phyloP scores from a whole-genome alignment of 2,888 invertebrate species.

The Alitta virens region DNA sequence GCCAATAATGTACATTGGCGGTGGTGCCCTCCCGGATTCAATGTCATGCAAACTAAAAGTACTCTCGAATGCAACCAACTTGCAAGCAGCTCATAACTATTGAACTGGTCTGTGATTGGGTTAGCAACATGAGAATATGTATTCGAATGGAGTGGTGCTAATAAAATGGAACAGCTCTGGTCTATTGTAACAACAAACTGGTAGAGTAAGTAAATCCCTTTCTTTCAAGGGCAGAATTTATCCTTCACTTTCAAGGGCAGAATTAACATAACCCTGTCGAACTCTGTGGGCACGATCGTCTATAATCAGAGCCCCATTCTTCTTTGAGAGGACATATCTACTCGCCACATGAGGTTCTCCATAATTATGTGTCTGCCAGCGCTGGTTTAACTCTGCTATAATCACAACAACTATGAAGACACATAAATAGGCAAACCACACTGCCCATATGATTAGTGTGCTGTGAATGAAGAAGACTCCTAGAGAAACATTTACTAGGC shows the following conservation, averaged over 20 bases:
- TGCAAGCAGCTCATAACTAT: too few relatives aligned
- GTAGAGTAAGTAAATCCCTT: too few relatives aligned
- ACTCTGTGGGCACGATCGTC: not conserved
- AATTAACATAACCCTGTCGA: conserved; percentile 10
- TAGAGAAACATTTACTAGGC: conserved; percentile 31
- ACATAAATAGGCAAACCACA: conserved; percentile 34
- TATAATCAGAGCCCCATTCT: not conserved
- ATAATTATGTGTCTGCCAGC: not conserved
- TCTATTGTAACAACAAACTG: too few relatives aligned
- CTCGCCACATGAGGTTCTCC: not conserved
- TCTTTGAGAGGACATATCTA: conserved; percentile 6
- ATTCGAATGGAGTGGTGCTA: too few relatives aligned
- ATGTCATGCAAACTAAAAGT: too few relatives aligned
- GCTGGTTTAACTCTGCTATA: conserved; percentile 17
- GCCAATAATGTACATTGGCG: too few relatives aligned
- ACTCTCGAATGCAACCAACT: too few relatives aligned
- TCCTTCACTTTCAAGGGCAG: conserved; percentile 13
- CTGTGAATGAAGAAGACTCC: conserved; percentile 32
- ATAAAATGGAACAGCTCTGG: too few relatives aligned
- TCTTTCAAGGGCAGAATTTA: too few relatives aligned
- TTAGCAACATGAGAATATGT: too few relatives aligned
- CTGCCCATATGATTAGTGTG: conserved; percentile 24
- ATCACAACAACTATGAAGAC: conserved; percentile 24
- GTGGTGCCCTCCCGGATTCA: too few relatives aligned
- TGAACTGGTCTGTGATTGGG: too few relatives aligned